Conservation (phyloP, 2,888 invertebrate genomes). For the Ceraclea dissimilis region DNA sequence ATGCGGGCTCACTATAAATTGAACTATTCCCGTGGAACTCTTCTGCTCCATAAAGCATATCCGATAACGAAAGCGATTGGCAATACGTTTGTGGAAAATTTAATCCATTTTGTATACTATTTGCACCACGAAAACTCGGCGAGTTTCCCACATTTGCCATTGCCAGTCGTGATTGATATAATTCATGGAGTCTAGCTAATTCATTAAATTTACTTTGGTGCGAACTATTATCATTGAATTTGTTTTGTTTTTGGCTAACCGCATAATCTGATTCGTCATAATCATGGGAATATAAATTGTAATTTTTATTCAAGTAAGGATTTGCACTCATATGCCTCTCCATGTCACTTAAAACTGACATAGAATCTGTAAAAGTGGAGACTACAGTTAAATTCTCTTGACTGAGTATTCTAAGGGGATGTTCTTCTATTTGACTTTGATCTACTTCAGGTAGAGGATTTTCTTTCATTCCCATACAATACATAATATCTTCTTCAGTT, state of each 20-base stretch:
- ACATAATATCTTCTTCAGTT: constrained; percentile 87
- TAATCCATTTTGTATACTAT: constrained; percentile 27
- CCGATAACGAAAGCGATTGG: constrained; percentile 62
- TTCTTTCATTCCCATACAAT: constrained; percentile 69
- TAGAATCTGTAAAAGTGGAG: constrained; percentile 78
- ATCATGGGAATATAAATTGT: constrained; percentile 50
- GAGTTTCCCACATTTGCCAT: constrained; percentile 64
- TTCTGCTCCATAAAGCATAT: constrained; percentile 59
- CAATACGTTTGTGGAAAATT: constrained; percentile 54
- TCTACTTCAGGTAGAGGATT: constrained; percentile 66
- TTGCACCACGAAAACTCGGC: constrained; percentile 48
- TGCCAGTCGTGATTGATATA: constrained; percentile 71
- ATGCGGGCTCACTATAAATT: constrained; percentile 81
- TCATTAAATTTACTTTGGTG: constrained; percentile 61
- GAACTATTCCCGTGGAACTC: constrained; percentile 68
- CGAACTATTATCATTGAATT: constrained; percentile 34
- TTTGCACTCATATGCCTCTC: constrained; percentile 58
- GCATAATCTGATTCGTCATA: constrained; percentile 41
- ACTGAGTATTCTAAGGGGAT: constrained; percentile 81
- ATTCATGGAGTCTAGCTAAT: constrained; percentile 70
- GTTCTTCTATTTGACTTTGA: constrained; percentile 64
- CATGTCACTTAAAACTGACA: constrained; percentile 58
- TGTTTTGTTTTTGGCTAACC: constrained; percentile 37
- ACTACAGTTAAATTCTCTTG: constrained; percentile 87
- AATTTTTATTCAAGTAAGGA: constrained; percentile 50